Evolutionary conservation across 2,797 vertebrate species (phyloP).

Genomic region (Adrianichthys oophorus): DNA sequence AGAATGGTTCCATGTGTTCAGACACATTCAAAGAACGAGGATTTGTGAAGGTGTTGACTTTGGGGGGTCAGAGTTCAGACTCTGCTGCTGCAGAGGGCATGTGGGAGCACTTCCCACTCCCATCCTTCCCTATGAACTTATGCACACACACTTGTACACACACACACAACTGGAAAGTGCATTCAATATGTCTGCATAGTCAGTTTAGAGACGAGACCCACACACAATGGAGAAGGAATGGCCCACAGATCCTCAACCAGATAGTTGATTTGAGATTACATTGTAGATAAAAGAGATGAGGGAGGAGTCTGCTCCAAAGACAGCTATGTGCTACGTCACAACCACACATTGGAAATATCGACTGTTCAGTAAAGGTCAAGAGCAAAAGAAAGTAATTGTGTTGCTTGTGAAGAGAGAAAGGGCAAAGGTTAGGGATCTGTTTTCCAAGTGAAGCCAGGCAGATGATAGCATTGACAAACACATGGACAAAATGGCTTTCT

Average conservation of each 20-base stretch:
- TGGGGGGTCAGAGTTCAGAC: conserved; percentile 59
- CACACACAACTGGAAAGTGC: conserved; percentile 17
- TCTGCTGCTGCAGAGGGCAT: conserved; percentile 58
- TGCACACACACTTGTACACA: conserved; percentile 16
- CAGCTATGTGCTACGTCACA: conserved; percentile 39
- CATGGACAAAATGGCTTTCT: conserved; percentile 52
- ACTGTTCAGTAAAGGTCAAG: conserved; percentile 31
- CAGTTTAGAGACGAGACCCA: conserved; percentile 10
- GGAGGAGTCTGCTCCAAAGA: conserved; percentile 18
- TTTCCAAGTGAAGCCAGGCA: conserved; percentile 53
- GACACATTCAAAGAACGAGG: conserved; percentile 30
- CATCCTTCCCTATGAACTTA: conserved; percentile 21
- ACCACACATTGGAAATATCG: conserved; percentile 26
- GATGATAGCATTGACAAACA: conserved; percentile 57
- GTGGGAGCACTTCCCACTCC: conserved; percentile 43
- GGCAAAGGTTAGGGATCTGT: conserved; percentile 40
- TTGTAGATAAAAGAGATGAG: conserved; percentile 32
- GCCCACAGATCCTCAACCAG: conserved; percentile 10
- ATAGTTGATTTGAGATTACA: conserved; percentile 34
- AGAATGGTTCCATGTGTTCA: conserved; percentile 14
- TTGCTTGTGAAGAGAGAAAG: conserved; percentile 17
- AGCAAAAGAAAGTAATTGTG: conserved; percentile 14
- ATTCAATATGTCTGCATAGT: conserved; percentile 26
- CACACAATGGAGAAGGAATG: conserved; percentile 8
- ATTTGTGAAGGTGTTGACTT: conserved; percentile 59